Evolutionary conservation across 2,888 invertebrate species (phyloP).

Genomic region (Euzophera pinguis): DNA sequence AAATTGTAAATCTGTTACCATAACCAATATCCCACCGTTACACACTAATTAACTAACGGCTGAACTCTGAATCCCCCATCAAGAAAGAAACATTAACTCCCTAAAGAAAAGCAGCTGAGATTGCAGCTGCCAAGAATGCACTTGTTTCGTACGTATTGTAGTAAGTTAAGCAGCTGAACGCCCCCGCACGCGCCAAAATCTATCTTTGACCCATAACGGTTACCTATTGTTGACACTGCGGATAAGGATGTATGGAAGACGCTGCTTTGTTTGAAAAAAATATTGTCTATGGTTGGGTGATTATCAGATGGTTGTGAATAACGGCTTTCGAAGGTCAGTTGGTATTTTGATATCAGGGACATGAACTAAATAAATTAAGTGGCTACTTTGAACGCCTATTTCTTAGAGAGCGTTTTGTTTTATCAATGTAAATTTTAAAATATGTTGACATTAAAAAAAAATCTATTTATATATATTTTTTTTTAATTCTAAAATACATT

Average conservation of each 20-base stretch:
- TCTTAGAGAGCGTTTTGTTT: neutral
- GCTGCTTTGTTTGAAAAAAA: neutral
- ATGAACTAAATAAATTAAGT: too few species aligned
- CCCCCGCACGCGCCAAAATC: conserved; percentile 21
- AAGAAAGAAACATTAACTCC: neutral
- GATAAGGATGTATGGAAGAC: conserved; percentile 1
- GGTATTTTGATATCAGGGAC: too few species aligned
- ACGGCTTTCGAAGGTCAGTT: neutral
- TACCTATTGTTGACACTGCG: conserved; percentile 16
- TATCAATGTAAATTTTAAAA: neutral
- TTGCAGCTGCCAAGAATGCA: conserved; percentile 15
- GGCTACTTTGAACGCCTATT: too few species aligned
- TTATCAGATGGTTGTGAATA: neutral
- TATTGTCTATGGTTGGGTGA: conserved; percentile 1
- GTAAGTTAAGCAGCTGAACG: conserved; percentile 17
- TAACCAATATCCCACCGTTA: neutral
- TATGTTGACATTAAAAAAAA: too few species aligned
- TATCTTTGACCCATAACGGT: conserved; percentile 41
- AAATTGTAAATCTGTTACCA: too few species aligned
- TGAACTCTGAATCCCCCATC: neutral
- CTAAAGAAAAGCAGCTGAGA: conserved; percentile 6
- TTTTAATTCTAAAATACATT: too few species aligned
- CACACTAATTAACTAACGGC: neutral
- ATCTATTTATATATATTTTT: too few species aligned
- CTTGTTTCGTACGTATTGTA: conserved; percentile 16